A percentile compares a stretch with the other conserved stretches of the same genome.
Conservation (phyloP, 2,888 invertebrate species). For the Apodemia zela region DNA sequence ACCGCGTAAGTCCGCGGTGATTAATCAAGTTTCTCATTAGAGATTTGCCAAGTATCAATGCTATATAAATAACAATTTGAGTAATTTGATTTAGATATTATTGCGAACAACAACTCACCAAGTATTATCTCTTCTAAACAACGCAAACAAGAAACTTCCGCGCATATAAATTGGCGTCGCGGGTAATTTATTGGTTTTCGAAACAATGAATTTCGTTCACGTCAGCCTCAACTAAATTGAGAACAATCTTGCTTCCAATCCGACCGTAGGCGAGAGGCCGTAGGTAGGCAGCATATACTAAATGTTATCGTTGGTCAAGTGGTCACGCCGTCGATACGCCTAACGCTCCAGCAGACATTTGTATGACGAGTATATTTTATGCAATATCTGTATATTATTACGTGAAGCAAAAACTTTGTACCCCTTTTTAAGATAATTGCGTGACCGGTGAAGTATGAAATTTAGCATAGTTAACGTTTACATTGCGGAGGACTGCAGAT, state of each 20-base stretch:
- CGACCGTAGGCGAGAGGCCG: slow-evolving; percentile 17
- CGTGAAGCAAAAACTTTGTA: no score
- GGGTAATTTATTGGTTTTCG: slow-evolving; percentile 20
- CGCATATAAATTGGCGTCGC: slow-evolving; percentile 15
- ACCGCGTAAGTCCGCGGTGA: background rate
- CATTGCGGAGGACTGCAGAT: no score
- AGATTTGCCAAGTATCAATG: background rate
- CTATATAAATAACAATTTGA: slow-evolving; percentile 6
- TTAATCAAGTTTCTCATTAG: background rate
- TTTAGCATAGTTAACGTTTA: no score
- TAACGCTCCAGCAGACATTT: no score
- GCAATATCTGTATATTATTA: no score
- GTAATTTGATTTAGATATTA: slow-evolving; percentile 10
- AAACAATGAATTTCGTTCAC: slow-evolving; percentile 22
- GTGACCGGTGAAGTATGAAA: no score
- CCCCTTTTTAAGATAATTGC: no score
- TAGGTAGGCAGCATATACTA: slow-evolving; percentile 2
- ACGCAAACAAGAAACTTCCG: slow-evolving; percentile 17
- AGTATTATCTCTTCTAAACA: slow-evolving; percentile 17
- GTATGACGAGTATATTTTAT: no score
- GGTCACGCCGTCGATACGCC: no score
- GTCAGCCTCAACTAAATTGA: slow-evolving; percentile 20
- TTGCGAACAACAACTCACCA: slow-evolving; percentile 12
- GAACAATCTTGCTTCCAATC: slow-evolving; percentile 20
- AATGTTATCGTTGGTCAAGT: no score